These are phyloP conservation scores for Rhabdophis nuchalis DNA, from an alignment of 2,797 vertebrate genomes.

Conservation along the genomic window DNA sequence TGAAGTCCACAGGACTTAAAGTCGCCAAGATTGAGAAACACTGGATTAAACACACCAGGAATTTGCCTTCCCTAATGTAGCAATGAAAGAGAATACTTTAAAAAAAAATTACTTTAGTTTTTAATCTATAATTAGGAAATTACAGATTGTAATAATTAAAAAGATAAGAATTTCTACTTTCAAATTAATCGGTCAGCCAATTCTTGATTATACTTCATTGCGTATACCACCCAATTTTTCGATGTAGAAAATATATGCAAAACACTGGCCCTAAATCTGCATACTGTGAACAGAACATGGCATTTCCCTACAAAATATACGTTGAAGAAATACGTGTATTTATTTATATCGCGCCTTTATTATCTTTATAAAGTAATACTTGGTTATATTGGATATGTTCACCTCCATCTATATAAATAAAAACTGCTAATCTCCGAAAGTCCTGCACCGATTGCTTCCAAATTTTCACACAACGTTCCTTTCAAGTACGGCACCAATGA, in stretches of 20 bases:
- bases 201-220: not conserved
- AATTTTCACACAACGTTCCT: too few species aligned
- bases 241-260: not conserved
- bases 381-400: not conserved
- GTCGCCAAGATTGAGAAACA: too few species aligned
- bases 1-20: too few species aligned
- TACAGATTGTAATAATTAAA: not conserved
- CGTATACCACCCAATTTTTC: not conserved
- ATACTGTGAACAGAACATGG: not conserved
- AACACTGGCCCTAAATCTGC: not conserved
- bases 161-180: not conserved
- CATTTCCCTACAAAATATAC: not conserved
- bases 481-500: too few species aligned
- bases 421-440: too few species aligned
- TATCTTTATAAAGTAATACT: not conserved
- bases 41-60: not conserved
- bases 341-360: not conserved
- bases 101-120: not conserved
- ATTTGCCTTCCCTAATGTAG: not conserved
- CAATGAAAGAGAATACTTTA: not conserved
- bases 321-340: not conserved
- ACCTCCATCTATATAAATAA: too few species aligned
- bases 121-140: not conserved
- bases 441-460: too few species aligned
- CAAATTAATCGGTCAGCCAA: not conserved